Evolutionary conservation across 1,140 invertebrate genomes (phyloP).

Genomic region (Zaprionus kolodkinae): DNA sequence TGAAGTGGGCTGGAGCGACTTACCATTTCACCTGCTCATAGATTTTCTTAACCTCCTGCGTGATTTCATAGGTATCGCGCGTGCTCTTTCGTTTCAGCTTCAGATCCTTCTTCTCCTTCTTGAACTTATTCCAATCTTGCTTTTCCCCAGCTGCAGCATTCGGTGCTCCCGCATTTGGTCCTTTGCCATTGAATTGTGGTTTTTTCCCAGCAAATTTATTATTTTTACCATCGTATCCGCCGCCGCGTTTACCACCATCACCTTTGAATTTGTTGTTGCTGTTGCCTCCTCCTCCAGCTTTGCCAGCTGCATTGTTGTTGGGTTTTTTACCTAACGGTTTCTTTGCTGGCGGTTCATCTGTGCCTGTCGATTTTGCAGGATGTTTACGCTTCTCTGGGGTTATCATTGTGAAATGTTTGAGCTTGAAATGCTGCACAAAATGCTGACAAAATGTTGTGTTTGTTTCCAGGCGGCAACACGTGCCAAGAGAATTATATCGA

Average conservation of each 20-base stretch:
- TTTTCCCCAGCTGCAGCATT: conserved; percentile 77
- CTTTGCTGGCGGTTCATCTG: neutral
- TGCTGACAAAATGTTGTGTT: conserved; percentile 8
- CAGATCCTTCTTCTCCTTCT: conserved; percentile 90
- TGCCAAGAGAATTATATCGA: conserved; percentile 23
- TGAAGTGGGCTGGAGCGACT: neutral
- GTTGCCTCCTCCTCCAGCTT: neutral
- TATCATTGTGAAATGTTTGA: neutral
- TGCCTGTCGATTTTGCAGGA: neutral
- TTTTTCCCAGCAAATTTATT: conserved; percentile 24
- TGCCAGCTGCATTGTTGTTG: neutral
- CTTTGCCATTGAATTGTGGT: conserved; percentile 29
- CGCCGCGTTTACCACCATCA: conserved; percentile 2
- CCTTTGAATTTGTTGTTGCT: conserved; percentile 24
- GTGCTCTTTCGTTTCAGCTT: conserved; percentile 86
- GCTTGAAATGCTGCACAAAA: neutral
- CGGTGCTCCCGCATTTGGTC: neutral
- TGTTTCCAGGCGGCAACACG: conserved; percentile 37
- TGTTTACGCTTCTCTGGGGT: conserved; percentile 4
- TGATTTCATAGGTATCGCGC: conserved; percentile 88
- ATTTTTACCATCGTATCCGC: neutral
- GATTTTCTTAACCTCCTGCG: conserved; percentile 89
- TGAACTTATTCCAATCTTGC: conserved; percentile 90
- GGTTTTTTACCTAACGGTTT: neutral
- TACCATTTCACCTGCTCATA: conserved; percentile 90